A percentile compares a stretch with the other conserved stretches of the same genome.
These are phyloP conservation scores for Fistularia tabacaria DNA, from an alignment of 2,797 vertebrate species.

Conservation along the genomic window DNA sequence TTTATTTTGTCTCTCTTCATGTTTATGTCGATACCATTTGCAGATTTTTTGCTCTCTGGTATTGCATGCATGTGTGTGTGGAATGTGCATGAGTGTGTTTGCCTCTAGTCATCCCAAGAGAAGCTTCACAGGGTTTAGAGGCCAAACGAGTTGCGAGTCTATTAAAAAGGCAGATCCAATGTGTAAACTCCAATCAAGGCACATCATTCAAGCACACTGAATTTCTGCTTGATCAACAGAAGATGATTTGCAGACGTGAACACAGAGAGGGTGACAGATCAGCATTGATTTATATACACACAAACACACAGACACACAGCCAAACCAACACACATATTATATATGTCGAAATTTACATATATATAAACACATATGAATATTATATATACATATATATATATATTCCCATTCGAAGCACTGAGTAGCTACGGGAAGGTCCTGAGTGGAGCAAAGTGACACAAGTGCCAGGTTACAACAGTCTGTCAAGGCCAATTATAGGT, in stretches of 20 bases:
- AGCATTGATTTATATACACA: constrained; percentile 9
- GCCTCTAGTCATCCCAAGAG: constrained; percentile 75
- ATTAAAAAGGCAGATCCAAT: constrained; percentile 76
- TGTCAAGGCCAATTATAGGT: constrained; percentile 81
- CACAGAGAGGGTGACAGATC: constrained; percentile 37
- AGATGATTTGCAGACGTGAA: constrained; percentile 48
- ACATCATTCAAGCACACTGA: constrained; percentile 75
- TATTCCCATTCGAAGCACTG: constrained; percentile 33
- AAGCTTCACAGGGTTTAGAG: constrained; percentile 83
- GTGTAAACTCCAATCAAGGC: constrained; percentile 72
- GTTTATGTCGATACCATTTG: constrained; percentile 33
- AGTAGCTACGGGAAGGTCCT: constrained; percentile 19
- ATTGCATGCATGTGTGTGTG: constrained; percentile 46
- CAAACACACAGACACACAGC: too few relatives aligned
- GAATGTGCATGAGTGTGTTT: constrained; percentile 43
- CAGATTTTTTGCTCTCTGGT: constrained; percentile 35
- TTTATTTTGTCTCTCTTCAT: neutral
- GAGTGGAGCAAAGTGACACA: constrained; percentile 57
- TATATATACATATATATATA: too few relatives aligned
- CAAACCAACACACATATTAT: too few relatives aligned
- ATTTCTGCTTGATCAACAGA: constrained; percentile 77
- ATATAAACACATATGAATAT: too few relatives aligned
- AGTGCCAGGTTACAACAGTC: constrained; percentile 64
- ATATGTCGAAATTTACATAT: too few relatives aligned
- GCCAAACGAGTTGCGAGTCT: constrained; percentile 88